A percentile compares a stretch with the other conserved stretches of the same genome.
These are phyloP conservation scores for Caenorhabditis sp. DNA, from an alignment of 2,888 invertebrate species.

Conservation along the genomic window DNA sequence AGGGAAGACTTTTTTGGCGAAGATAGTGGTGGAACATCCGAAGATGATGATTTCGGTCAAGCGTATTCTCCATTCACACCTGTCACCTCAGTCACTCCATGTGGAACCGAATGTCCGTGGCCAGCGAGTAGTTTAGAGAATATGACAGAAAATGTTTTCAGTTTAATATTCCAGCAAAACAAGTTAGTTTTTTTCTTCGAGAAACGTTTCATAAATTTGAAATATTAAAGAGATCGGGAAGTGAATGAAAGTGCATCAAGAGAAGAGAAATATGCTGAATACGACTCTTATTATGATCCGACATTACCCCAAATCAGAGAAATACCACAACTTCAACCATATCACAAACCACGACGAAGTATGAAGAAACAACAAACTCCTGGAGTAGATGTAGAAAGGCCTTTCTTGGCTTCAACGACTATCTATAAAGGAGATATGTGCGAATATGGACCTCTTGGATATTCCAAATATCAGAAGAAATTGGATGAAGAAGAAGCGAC, in stretches of 20 bases:
- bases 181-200: not conserved
- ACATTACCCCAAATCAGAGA: not conserved
- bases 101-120: slow-evolving; percentile 10
- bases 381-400: not conserved
- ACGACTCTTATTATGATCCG: slow-evolving; percentile 27
- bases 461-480: not conserved
- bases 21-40: not conserved
- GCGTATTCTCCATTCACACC: not conserved
- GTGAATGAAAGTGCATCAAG: not conserved
- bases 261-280: slow-evolving; percentile 1
- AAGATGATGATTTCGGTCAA: not conserved
- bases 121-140: slow-evolving; percentile 9
- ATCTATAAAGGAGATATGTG: not conserved
- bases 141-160: slow-evolving; percentile 14
- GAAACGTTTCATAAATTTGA: not conserved
- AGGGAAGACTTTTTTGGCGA: not conserved
- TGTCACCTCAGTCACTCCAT: slow-evolving; percentile 10
- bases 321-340: not conserved
- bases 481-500: not conserved
- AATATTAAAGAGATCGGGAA: slow-evolving; percentile 1
- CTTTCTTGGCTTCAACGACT: not conserved
- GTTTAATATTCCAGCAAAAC: slow-evolving; percentile 10
- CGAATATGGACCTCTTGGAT: not conserved
- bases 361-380: not conserved
- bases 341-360: not conserved